These are phyloP conservation scores for Andrena praecox DNA, from an alignment of 2,888 invertebrate species.

Conservation along the genomic window DNA sequence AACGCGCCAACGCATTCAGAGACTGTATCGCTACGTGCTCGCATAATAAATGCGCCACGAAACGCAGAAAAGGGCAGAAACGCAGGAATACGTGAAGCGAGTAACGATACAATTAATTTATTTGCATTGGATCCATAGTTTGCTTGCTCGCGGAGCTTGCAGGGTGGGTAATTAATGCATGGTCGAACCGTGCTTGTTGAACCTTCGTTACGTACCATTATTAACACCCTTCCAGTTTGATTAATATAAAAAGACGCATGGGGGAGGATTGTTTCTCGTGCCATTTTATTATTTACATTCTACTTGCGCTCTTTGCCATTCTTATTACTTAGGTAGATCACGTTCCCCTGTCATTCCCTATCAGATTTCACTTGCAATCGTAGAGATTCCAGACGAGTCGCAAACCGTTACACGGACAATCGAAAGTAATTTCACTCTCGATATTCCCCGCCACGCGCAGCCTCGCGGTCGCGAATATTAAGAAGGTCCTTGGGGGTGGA, in stretches of 20 bases:
- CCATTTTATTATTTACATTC: too few relatives aligned
- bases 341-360: background rate
- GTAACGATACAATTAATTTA: slow-evolving; percentile 9
- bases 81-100: background rate
- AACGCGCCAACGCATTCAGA: too few relatives aligned
- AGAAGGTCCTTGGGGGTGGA: background rate
- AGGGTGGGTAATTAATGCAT: background rate
- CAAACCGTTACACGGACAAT: background rate
- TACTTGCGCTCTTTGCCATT: too few relatives aligned
- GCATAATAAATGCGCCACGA: background rate
- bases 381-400: background rate
- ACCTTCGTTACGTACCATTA: too few relatives aligned
- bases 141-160: background rate
- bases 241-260: background rate
- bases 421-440: slow-evolving; percentile 4
- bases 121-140: background rate
- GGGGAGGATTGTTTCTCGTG: background rate
- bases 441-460: background rate
- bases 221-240: background rate
- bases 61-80: background rate
- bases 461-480: background rate
- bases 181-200: background rate
- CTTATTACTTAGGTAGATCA: too few relatives aligned
- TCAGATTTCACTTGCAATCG: background rate
- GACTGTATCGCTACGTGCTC: too few relatives aligned